These are phyloP conservation scores for Galerucella calmariensis DNA, from an alignment of 2,888 invertebrate genomes.

Conservation along the genomic window DNA sequence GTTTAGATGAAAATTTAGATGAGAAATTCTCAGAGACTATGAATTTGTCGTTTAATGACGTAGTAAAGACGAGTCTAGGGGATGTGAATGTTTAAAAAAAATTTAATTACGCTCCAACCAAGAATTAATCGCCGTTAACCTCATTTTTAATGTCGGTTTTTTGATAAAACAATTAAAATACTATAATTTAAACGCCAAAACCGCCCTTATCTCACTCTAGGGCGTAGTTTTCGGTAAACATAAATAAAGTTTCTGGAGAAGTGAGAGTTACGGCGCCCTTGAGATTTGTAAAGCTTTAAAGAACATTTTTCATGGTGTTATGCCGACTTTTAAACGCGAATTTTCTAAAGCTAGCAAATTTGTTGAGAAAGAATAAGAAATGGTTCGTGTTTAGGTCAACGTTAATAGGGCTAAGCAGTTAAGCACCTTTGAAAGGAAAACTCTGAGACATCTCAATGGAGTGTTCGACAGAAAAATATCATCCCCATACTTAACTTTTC, in stretches of 20 bases:
- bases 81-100: neutral
- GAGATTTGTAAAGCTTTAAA: constrained; percentile 32
- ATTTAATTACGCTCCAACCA: neutral
- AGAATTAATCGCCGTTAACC: neutral
- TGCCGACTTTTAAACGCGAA: constrained; percentile 17
- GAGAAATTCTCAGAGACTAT: constrained; percentile 18
- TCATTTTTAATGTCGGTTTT: neutral
- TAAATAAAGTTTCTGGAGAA: constrained; percentile 29
- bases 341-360: neutral
- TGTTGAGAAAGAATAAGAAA: neutral
- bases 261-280: constrained; percentile 27
- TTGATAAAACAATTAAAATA: constrained; percentile 17
- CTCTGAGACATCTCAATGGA: no score
- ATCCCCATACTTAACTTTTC: no score
- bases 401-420: neutral
- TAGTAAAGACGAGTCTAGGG: neutral
- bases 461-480: no score
- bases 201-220: constrained; percentile 24
- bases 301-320: constrained; percentile 31
- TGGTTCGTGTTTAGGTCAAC: neutral
- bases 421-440: no score
- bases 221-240: constrained; percentile 32
- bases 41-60: constrained; percentile 13
- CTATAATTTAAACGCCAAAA: constrained; percentile 24
- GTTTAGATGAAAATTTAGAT: constrained; percentile 28